phyloP scores from a whole-genome alignment of 2,888 invertebrate genomes.

The Andrena flavipes region DNA sequence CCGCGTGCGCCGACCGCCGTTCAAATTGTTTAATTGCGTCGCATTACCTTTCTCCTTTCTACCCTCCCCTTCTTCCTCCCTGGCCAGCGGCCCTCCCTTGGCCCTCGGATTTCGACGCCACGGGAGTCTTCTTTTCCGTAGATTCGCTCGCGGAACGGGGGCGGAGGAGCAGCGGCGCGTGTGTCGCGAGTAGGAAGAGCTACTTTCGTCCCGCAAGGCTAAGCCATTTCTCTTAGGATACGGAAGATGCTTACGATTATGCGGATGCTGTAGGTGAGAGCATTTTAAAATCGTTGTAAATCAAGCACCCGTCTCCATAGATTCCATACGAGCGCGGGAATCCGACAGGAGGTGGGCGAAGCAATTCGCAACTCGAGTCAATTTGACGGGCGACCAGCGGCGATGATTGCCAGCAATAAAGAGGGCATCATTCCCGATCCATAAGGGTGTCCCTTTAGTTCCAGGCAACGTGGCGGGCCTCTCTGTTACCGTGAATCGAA shows the following conservation, averaged over 20 bases:
- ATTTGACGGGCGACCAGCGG: slow-evolving; percentile 18
- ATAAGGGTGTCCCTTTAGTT: slow-evolving; percentile 60
- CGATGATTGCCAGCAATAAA: slow-evolving; percentile 38
- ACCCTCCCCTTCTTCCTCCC: neutral
- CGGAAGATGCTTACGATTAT: slow-evolving; percentile 10
- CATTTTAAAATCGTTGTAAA: neutral
- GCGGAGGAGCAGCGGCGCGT: neutral
- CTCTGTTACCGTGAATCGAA: slow-evolving; percentile 82
- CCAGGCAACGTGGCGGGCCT: slow-evolving; percentile 52
- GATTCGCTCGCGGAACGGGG: neutral
- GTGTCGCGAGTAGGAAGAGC: no score
- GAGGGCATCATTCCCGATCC: neutral
- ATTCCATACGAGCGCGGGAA: neutral
- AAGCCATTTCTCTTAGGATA: no score
- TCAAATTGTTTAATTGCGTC: slow-evolving; percentile 78
- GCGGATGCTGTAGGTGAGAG: slow-evolving; percentile 27
- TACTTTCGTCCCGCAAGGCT: no score
- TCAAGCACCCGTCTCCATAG: neutral
- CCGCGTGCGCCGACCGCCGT: slow-evolving; percentile 65
- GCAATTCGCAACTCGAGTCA: slow-evolving; percentile 29
- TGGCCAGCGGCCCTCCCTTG: neutral
- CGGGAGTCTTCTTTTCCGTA: slow-evolving; percentile 12
- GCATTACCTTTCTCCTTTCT: slow-evolving; percentile 56
- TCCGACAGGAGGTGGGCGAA: neutral
- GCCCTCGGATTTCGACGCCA: neutral